Evolutionary conservation across 2,888 invertebrate genomes (phyloP).

Genomic region (Mythimna ferrago): DNA sequence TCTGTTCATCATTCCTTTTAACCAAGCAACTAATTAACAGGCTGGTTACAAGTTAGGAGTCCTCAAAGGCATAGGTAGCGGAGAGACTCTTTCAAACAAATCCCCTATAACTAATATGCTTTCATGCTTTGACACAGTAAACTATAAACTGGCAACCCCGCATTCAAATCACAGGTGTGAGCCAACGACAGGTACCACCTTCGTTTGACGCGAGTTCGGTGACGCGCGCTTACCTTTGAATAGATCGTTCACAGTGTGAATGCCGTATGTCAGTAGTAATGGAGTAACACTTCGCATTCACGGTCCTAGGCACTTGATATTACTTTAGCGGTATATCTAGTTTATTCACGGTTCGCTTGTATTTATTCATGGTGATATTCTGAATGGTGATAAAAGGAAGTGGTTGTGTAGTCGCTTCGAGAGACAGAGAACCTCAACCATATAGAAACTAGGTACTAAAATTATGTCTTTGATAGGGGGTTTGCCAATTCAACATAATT

Average conservation of each 20-base stretch:
- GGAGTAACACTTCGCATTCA: conserved; percentile 16
- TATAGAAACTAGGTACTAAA: not conserved
- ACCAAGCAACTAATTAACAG: not conserved
- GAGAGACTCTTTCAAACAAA: not conserved
- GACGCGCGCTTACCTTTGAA: conserved; percentile 25
- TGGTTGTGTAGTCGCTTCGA: not conserved
- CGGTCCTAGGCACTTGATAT: not conserved
- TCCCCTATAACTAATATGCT: not conserved
- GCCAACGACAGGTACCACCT: conserved; percentile 8
- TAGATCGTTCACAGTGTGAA: conserved; percentile 14
- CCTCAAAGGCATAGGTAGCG: not conserved
- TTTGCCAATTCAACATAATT: not conserved
- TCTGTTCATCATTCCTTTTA: not conserved
- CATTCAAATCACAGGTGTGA: conserved; percentile 35
- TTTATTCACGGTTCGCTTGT: conserved; percentile 8
- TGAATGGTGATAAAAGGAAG: not conserved
- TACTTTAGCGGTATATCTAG: conserved; percentile 13
- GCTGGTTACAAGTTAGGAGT: not conserved
- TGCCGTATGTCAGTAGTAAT: conserved; percentile 10
- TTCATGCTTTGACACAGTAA: not conserved
- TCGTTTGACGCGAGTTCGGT: conserved; percentile 33
- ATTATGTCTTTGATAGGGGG: not conserved
- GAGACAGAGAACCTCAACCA: too few species aligned
- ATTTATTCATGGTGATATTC: not conserved
- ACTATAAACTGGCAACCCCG: conserved; percentile 1